phyloP scores from a whole-genome alignment of 2,888 invertebrate genomes.

The Ischnus inquisitorius region DNA sequence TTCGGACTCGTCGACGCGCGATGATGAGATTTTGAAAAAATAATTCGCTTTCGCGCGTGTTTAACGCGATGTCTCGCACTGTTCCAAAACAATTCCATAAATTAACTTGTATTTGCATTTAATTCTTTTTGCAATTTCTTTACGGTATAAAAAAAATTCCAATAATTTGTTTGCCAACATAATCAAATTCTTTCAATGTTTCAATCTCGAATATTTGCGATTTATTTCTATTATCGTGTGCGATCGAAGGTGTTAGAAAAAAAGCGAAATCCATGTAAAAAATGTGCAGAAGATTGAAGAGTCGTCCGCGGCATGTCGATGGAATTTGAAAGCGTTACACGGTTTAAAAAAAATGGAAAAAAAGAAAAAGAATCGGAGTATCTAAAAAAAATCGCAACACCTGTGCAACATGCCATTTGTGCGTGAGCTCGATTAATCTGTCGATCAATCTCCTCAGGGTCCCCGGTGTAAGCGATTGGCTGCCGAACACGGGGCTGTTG shows the following conservation, averaged over 20 bases:
- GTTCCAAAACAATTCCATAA: not conserved
- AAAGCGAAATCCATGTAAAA: not conserved
- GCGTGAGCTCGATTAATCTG: slow-evolving; percentile 57
- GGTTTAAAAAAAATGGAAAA: not conserved
- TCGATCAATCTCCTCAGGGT: slow-evolving; percentile 54
- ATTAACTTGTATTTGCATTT: too few species aligned
- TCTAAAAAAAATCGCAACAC: slow-evolving; percentile 31
- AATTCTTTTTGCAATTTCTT: too few species aligned
- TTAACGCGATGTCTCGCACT: not conserved
- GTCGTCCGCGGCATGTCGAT: not conserved
- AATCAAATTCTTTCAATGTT: too few species aligned
- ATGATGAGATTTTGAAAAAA: slow-evolving; percentile 12
- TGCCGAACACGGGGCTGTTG: slow-evolving; percentile 26
- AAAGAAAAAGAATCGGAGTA: not conserved
- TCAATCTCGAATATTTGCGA: too few species aligned
- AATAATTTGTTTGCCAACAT: too few species aligned
- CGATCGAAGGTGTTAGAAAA: not conserved
- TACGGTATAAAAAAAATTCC: too few species aligned
- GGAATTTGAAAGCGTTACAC: slow-evolving; percentile 21
- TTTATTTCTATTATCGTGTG: not conserved
- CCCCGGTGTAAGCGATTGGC: not conserved
- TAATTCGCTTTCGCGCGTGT: slow-evolving; percentile 13
- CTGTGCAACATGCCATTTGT: slow-evolving; percentile 55
- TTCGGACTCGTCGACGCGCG: slow-evolving; percentile 3
- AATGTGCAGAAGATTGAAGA: not conserved